Conservation (phyloP, 2,797 vertebrate species). For the Eurystomus glaucurus region DNA sequence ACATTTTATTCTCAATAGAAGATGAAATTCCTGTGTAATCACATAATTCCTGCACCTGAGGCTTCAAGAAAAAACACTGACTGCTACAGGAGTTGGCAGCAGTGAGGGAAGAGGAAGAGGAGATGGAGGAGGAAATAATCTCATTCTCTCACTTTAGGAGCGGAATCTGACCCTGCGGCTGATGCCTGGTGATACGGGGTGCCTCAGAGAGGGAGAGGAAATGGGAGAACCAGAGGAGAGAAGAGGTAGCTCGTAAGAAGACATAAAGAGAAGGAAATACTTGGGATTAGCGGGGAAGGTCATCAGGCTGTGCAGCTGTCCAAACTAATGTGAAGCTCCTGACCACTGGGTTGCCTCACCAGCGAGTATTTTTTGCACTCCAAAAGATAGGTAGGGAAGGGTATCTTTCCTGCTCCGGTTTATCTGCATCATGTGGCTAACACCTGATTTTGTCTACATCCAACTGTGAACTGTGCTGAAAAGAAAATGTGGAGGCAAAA, state of each 20-base stretch:
- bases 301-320: neutral
- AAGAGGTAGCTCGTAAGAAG: slow-evolving; percentile 17
- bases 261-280: slow-evolving; percentile 59
- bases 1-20: slow-evolving; percentile 7
- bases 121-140: slow-evolving; percentile 69
- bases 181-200: neutral
- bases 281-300: slow-evolving; percentile 46
- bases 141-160: slow-evolving; percentile 56
- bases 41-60: slow-evolving; percentile 47
- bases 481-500: neutral
- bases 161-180: neutral
- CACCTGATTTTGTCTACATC: neutral
- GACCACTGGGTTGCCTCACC: neutral
- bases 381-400: neutral
- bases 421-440: slow-evolving; percentile 20
- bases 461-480: neutral
- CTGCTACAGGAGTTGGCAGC: slow-evolving; percentile 37
- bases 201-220: slow-evolving; percentile 40
- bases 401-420: slow-evolving; percentile 10
- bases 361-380: slow-evolving; percentile 13
- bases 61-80: slow-evolving; percentile 28
- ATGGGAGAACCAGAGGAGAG: slow-evolving; percentile 36
- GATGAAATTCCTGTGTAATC: slow-evolving; percentile 4
- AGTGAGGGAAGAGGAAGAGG: slow-evolving; percentile 62
- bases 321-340: neutral